These are phyloP conservation scores for Volucella bombylans DNA, from an alignment of 2,888 invertebrate genomes.

Conservation along the genomic window DNA sequence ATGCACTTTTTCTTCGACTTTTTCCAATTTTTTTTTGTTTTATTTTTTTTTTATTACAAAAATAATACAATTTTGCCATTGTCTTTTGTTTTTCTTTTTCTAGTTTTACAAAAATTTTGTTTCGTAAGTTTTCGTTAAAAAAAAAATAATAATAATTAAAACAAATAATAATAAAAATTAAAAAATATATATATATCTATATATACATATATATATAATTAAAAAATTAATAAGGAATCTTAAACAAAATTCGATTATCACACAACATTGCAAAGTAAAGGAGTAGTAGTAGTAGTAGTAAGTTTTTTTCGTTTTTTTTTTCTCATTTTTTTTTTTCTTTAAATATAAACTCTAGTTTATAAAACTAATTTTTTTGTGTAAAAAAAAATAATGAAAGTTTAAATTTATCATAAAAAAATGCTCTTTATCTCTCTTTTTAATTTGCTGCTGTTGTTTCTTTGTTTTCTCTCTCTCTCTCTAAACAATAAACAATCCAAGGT, in stretches of 20 bases:
- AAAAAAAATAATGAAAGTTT: background rate
- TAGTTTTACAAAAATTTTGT: constrained; percentile 51
- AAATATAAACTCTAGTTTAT: background rate
- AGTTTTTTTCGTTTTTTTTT: constrained; percentile 65
- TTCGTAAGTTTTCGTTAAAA: constrained; percentile 10
- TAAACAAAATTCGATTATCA: constrained; percentile 78
- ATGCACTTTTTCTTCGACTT: constrained; percentile 31
- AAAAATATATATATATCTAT: constrained; percentile 42
- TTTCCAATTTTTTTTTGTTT: constrained; percentile 48
- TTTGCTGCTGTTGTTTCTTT: constrained; percentile 42
- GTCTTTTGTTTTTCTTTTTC: constrained; percentile 35
- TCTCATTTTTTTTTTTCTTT: constrained; percentile 45
- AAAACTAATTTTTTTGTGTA: background rate
- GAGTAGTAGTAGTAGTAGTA: constrained; percentile 67
- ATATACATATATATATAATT: no score
- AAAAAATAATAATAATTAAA: constrained; percentile 33
- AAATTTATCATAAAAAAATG: constrained; percentile 41
- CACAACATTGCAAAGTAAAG: constrained; percentile 80
- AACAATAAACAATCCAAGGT: constrained; percentile 39
- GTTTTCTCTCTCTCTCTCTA: background rate
- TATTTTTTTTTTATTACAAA: constrained; percentile 67
- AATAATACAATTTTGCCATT: constrained; percentile 72
- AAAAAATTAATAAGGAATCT: constrained; percentile 71
- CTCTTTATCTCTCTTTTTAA: constrained; percentile 46
- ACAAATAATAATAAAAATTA: constrained; percentile 56